Evolutionary conservation across 2,113 vertebrate species (phyloP).

Genomic region (Chunga burmeisteri): DNA sequence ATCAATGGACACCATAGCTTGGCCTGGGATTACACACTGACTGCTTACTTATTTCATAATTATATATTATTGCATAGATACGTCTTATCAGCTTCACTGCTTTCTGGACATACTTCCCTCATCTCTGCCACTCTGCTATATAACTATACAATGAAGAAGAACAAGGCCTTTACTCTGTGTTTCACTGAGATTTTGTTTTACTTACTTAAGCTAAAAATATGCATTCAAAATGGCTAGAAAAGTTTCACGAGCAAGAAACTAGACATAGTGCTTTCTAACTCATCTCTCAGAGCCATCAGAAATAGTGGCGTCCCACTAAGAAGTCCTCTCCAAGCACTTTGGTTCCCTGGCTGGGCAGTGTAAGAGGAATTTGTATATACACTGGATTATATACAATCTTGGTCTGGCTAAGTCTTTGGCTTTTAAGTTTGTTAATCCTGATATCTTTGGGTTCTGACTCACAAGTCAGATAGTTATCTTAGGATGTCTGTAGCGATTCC

Average conservation of each 20-base stretch:
- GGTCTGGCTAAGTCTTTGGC: constrained; percentile 28
- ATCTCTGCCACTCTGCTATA: not conserved
- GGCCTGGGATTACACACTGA: not conserved
- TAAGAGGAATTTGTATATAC: not conserved
- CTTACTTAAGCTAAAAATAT: not conserved
- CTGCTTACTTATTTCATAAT: not conserved
- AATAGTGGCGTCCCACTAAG: not conserved
- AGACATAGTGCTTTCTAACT: not conserved
- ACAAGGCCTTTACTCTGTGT: not conserved
- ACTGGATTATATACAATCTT: constrained; percentile 40
- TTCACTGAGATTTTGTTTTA: not conserved
- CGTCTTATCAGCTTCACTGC: not conserved
- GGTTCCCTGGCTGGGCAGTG: not conserved
- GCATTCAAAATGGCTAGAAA: not conserved
- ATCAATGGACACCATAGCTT: not conserved
- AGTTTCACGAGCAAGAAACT: not conserved
- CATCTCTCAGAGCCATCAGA: not conserved
- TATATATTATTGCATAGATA: not conserved
- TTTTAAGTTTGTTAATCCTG: constrained; percentile 57
- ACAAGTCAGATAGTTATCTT: constrained; percentile 56
- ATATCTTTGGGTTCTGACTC: constrained; percentile 43
- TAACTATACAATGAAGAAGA: not conserved
- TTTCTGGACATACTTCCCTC: not conserved
- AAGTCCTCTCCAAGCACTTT: not conserved
- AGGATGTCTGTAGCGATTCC: constrained; percentile 20